A percentile compares a stretch with the other conserved stretches of the same genome.
These are phyloP conservation scores for Ameiurus melas DNA, from an alignment of 2,113 vertebrate species.

Conservation along the genomic window DNA sequence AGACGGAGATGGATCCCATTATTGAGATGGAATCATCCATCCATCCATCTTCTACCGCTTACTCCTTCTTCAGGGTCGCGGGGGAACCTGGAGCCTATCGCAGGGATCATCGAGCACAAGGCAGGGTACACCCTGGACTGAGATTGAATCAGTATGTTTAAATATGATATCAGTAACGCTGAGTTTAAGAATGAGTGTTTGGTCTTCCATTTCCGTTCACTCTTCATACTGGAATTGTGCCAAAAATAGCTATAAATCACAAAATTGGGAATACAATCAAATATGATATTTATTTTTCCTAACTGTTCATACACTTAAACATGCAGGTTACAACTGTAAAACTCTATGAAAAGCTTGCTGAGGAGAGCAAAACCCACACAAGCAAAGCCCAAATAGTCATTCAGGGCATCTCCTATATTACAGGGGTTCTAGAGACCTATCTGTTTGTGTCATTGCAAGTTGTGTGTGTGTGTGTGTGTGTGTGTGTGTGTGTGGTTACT, in stretches of 20 bases:
- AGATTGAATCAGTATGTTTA: too few species aligned
- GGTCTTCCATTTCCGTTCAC: too few species aligned
- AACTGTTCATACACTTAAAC: background rate
- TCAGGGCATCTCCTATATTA: background rate
- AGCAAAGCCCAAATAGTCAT: background rate
- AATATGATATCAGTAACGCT: too few species aligned
- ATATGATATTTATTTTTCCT: background rate
- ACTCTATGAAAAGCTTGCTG: background rate
- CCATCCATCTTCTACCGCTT: too few species aligned
- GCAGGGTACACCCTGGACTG: too few species aligned
- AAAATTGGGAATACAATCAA: background rate
- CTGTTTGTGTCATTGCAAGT: background rate
- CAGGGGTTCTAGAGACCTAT: background rate
- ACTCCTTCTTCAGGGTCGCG: too few species aligned
- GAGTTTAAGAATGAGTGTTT: too few species aligned
- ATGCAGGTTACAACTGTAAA: background rate
- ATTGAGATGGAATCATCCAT: too few species aligned
- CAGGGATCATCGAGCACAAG: too few species aligned
- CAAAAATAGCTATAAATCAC: background rate
- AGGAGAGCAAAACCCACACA: background rate
- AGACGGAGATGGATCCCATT: too few species aligned
- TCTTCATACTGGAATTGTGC: too few species aligned
- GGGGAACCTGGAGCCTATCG: too few species aligned
- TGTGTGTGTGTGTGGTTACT: background rate
- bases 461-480: slow-evolving; percentile 5